These are phyloP conservation scores for Phrynocephalus versicolor DNA, from an alignment of 2,113 vertebrate genomes.

Conservation along the genomic window DNA sequence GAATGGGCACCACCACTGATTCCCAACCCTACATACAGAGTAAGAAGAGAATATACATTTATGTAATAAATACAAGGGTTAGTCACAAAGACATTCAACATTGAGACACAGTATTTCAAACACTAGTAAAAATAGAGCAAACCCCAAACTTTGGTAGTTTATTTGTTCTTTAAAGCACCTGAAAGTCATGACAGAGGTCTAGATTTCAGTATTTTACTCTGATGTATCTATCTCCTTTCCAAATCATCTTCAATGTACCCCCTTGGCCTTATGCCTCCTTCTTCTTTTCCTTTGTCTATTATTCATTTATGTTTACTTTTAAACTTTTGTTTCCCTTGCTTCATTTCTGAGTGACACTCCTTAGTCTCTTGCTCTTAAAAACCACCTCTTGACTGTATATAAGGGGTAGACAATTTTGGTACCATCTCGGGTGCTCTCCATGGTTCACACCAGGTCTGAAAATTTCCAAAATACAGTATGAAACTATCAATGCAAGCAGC, in stretches of 20 bases:
- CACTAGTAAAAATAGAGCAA: neutral
- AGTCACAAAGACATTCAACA: neutral
- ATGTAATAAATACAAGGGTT: slow-evolving; percentile 2
- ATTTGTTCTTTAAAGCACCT: neutral
- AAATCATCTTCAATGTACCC: neutral
- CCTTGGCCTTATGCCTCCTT: neutral
- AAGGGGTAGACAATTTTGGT: too few relatives aligned
- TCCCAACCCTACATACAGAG: slow-evolving; percentile 83
- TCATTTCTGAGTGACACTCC: neutral
- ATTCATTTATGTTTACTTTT: neutral
- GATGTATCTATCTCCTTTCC: neutral
- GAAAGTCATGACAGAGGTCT: neutral
- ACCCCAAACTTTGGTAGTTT: neutral
- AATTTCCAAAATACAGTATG: too few relatives aligned
- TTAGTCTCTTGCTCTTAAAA: neutral
- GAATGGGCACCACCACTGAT: slow-evolving; percentile 85
- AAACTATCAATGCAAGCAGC: too few relatives aligned
- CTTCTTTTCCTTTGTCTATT: neutral
- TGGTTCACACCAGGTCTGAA: too few relatives aligned
- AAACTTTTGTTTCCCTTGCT: neutral
- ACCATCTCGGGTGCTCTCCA: too few relatives aligned
- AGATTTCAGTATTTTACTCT: neutral
- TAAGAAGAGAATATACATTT: slow-evolving; percentile 42
- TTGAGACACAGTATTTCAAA: neutral
- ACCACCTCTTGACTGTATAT: neutral